phyloP scores from a whole-genome alignment of 2,113 vertebrate genomes.

The Holacanthus passer region DNA sequence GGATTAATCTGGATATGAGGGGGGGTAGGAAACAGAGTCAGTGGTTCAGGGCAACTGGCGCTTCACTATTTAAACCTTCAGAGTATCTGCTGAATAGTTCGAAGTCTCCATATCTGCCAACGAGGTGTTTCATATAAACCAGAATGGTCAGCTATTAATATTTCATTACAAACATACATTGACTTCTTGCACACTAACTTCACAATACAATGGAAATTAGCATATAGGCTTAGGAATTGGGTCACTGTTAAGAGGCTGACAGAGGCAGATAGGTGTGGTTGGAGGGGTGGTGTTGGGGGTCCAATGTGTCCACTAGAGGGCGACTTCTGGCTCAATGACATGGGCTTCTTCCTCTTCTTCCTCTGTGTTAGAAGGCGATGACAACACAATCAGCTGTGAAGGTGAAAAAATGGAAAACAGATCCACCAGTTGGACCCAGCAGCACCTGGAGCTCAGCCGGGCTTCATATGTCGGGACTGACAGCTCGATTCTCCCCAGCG shows the following conservation, averaged over 20 bases:
- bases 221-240: not conserved
- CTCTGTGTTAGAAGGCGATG: slow-evolving; percentile 20
- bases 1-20: slow-evolving; percentile 28
- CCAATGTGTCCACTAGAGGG: slow-evolving; percentile 78
- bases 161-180: not conserved
- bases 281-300: too few species aligned
- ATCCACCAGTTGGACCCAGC: slow-evolving; percentile 31
- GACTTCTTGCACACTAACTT: not conserved
- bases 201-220: not conserved
- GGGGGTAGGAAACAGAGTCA: not conserved
- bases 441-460: slow-evolving; percentile 45
- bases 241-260: slow-evolving; percentile 1
- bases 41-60: slow-evolving; percentile 21
- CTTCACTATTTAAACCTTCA: slow-evolving; percentile 2
- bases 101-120: not conserved
- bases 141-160: not conserved
- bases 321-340: slow-evolving; percentile 54
- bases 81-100: slow-evolving; percentile 27
- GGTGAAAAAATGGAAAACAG: slow-evolving; percentile 19
- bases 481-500: slow-evolving; percentile 2
- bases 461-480: slow-evolving; percentile 47
- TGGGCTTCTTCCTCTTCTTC: slow-evolving; percentile 21
- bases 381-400: slow-evolving; percentile 35
- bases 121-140: not conserved
- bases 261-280: slow-evolving; percentile 12